Evolutionary conservation across 1,140 invertebrate species (phyloP).

Genomic region (Zaprionus ornatus): DNA sequence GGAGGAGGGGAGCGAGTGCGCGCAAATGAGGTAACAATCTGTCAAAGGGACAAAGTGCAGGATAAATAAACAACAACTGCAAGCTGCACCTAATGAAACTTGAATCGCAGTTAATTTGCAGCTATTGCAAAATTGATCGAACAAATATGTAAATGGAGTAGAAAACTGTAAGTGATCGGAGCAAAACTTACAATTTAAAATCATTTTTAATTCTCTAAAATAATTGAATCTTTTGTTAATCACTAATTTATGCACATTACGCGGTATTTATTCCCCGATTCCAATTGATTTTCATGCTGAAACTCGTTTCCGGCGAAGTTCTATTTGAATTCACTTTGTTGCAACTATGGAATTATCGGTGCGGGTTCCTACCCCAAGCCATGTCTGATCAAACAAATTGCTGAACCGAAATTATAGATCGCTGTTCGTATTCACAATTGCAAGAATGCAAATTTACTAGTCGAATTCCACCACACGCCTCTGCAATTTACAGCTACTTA

Average conservation of each 20-base stretch:
- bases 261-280: not conserved
- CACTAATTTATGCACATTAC: not conserved
- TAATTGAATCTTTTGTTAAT: not conserved
- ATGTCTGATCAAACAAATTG: not conserved
- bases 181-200: not conserved
- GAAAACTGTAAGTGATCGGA: not conserved
- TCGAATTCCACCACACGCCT: not conserved
- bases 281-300: not conserved
- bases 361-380: not conserved
- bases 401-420: not conserved
- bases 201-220: not conserved
- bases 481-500: slow-evolving; percentile 28
- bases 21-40: slow-evolving; percentile 23
- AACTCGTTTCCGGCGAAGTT: slow-evolving; percentile 1
- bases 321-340: not conserved
- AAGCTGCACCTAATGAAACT: not conserved
- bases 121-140: slow-evolving; percentile 1
- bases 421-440: not conserved
- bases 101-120: not conserved
- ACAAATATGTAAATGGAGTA: not conserved
- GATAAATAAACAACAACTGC: not conserved
- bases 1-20: slow-evolving; percentile 21
- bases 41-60: slow-evolving; percentile 9
- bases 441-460: not conserved
- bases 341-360: not conserved